Evolutionary conservation across 2,888 invertebrate genomes (phyloP).

Genomic region (Napeogenes sylphis): DNA sequence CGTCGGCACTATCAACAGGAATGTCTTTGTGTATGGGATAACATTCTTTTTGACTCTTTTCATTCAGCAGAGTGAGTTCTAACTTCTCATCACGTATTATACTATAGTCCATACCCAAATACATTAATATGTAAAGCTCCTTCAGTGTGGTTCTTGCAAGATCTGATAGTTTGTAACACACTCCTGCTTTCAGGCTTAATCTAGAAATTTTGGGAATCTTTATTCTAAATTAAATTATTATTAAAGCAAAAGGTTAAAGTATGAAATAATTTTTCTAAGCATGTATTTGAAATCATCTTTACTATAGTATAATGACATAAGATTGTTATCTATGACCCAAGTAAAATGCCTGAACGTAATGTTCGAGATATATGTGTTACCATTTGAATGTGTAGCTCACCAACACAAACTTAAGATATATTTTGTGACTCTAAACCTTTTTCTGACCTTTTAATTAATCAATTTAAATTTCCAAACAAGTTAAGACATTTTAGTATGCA

Average conservation of each 20-base stretch:
- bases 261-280: too few relatives aligned
- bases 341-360: too few relatives aligned
- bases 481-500: too few relatives aligned
- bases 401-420: too few relatives aligned
- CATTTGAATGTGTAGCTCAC: too few relatives aligned
- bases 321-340: too few relatives aligned
- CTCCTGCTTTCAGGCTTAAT: slow-evolving; percentile 49
- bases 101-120: slow-evolving; percentile 60
- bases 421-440: too few relatives aligned
- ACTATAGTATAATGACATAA: too few relatives aligned
- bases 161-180: slow-evolving; percentile 59
- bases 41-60: slow-evolving; percentile 53
- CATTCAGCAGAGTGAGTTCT: slow-evolving; percentile 55
- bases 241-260: neutral
- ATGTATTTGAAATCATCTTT: too few relatives aligned
- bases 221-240: neutral
- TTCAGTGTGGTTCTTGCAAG: slow-evolving; percentile 47
- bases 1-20: slow-evolving; percentile 54
- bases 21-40: slow-evolving; percentile 57
- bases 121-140: slow-evolving; percentile 63
- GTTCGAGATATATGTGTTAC: too few relatives aligned
- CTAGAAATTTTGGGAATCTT: slow-evolving; percentile 39
- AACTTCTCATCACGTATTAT: slow-evolving; percentile 60
- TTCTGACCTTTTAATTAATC: too few relatives aligned
- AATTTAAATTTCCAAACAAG: too few relatives aligned